Conservation (phyloP, 2,888 invertebrate genomes). For the Ichneumoninae sp. region DNA sequence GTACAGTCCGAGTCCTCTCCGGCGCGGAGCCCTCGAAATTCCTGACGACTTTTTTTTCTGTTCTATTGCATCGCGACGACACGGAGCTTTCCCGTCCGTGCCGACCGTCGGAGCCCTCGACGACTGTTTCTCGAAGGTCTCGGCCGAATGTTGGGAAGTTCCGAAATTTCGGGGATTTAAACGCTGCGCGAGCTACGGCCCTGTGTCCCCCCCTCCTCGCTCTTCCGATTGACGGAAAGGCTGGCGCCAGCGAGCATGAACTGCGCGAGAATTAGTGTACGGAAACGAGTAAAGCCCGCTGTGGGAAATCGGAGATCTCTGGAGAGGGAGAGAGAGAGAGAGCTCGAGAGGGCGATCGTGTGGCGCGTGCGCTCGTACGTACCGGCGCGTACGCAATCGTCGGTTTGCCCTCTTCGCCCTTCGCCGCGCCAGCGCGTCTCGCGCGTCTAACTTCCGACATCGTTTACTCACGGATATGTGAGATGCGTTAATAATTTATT, state of each 20-base stretch:
- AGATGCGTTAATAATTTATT: slow-evolving; percentile 47
- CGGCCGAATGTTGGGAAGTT: background rate
- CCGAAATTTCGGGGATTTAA: background rate
- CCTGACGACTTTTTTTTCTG: too few relatives aligned
- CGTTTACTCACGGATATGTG: slow-evolving; percentile 14
- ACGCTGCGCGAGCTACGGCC: slow-evolving; percentile 21
- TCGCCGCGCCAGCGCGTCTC: slow-evolving; percentile 13
- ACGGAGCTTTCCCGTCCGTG: background rate
- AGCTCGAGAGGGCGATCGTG: slow-evolving; percentile 17
- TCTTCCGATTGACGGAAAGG: slow-evolving; percentile 55
- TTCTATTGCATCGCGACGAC: background rate
- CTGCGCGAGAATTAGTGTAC: slow-evolving; percentile 45
- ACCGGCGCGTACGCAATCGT: slow-evolving; percentile 42
- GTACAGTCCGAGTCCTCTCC: slow-evolving; percentile 66
- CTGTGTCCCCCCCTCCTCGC: slow-evolving; percentile 44
- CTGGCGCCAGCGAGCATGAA: slow-evolving; percentile 55
- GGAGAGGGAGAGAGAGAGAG: background rate
- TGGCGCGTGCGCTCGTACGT: slow-evolving; percentile 44
- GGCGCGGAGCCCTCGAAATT: background rate
- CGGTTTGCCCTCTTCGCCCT: slow-evolving; percentile 14
- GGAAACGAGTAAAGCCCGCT: slow-evolving; percentile 23
- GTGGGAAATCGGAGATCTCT: slow-evolving; percentile 29
- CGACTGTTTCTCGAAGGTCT: too few relatives aligned
- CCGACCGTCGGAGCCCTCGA: background rate
- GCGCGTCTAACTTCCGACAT: slow-evolving; percentile 17